Base-by-base conservation (phyloP, 2,888 invertebrate species). In the Drosophila siamana region DNA sequence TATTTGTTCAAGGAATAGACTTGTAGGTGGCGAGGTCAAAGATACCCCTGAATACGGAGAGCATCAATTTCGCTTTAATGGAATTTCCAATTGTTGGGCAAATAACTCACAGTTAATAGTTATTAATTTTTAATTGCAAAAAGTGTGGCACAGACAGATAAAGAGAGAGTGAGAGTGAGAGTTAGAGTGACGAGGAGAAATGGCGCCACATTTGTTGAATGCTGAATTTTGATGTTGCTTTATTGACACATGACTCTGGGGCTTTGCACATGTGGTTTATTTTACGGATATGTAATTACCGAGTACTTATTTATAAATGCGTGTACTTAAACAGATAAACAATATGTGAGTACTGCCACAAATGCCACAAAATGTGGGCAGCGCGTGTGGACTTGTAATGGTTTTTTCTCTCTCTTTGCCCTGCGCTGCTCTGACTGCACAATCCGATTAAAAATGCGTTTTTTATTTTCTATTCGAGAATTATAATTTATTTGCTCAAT, bases 361-460 rank as follows among this genome's bases (percentile, higher is more conserved):
- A 26, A n/a, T 54, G 54, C 59, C 52, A 55, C 60, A 69, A 62
- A 67, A 22, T 60, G 68, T 48, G 57, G 50, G n/a, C 52, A 36
- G 22, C 36, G 3, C 41, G 16, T 51, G 46, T 24, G 36, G 54
- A 28, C 19, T 11, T 13, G 43, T 30, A 22, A 22, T 36, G 46
- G 50, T 54, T 60, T 44, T 65, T 62, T 60, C 66, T 77, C 84
- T n/a, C n/a, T n/a, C 74, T 78, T 67, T 72, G 28, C 28, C 83
- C 67, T 74, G 63, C 81, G 68, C 65, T 64, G 11, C 67, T 62
- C 48, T 70, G 65, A 70, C 77, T 83, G 71, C 77, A 46, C 61
- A 80, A 83, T 74, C 86, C 86, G 82, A 79, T 85, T 82, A 75
- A 63, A 60, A 69, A 61, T 76, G 52, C 60, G 38, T n/a, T 57